Base-by-base conservation (phyloP, 2,888 invertebrate genomes). In the Pollenia labialis region DNA sequence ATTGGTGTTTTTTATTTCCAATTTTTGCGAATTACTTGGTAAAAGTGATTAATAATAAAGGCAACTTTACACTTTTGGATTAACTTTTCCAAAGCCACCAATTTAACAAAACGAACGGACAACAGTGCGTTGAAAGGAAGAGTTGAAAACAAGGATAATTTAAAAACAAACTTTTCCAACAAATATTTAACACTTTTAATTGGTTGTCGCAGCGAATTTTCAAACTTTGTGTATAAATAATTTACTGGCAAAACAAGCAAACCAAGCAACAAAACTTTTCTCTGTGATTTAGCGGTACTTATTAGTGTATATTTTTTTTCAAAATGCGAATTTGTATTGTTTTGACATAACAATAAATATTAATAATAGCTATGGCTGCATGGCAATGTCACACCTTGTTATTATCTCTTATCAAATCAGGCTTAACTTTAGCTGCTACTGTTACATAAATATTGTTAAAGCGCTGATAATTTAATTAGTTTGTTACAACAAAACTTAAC, bases 1-100 rank as follows among this genome's bases (percentile, higher is more conserved):
- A 81, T 52, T 75, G 60, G 66, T 68, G 74, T 58, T 42, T 44
- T 74, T 81, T 66, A 74, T 75, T 68, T 58, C 50, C 60, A 68
- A 64, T 72, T 81, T 81, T 75, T 48, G 58, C 12, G 66, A 60
- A 44, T 6, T 42, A 50, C 48, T 58, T 42, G 58, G 42, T 14
- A 58, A 50, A 44, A 50, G 66, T 60, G 81, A 68, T 75, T 58
- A 81, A 66, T 66, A 56, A 56, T 66, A 56, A 66, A 3, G 23
- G 50, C 60, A 54, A 64, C n/a, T 58, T 74, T 66, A 66, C 18
- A 68, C 58, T 66, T 58, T 42, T 60, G 23, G 32, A 66, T 40
- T 44, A 54, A 23, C 18, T 14, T 18, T 62, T 62, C 62, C 14
- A 42, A 54, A 14, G 64, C 64, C 12, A 50, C 32, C 12, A 16